Evolutionary conservation across 2,113 vertebrate species (phyloP).

Genomic region (Hylia prasina): DNA sequence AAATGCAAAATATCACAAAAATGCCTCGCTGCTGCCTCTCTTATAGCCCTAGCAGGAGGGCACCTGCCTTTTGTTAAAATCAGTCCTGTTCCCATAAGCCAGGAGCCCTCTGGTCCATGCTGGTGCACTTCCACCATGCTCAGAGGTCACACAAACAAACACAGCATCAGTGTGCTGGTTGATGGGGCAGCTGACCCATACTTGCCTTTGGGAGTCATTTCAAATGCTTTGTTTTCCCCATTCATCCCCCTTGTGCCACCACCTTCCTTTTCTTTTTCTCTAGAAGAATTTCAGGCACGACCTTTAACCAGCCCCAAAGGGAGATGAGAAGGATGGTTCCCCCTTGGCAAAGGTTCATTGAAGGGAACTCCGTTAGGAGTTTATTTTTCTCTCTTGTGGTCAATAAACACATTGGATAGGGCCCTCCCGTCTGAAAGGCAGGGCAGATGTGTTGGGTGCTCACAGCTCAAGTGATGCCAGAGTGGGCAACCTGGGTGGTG

Average conservation of each 20-base stretch:
- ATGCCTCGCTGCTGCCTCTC: rapidly evolving
- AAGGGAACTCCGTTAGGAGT: neutral
- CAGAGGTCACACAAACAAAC: neutral
- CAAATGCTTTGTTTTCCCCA: neutral
- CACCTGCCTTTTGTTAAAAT: neutral
- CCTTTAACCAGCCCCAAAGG: neutral
- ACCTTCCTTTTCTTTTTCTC: neutral
- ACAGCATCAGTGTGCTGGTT: rapidly evolving
- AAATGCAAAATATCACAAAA: rapidly evolving
- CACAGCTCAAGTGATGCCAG: rapidly evolving
- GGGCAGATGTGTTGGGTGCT: neutral
- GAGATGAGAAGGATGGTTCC: neutral
- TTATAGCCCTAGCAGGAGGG: neutral
- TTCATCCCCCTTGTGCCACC: rapidly evolving
- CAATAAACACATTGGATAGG: neutral
- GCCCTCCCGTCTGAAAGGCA: neutral
- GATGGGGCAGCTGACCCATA: neutral
- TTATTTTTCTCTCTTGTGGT: neutral
- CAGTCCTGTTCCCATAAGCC: rapidly evolving
- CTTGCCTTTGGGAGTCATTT: neutral
- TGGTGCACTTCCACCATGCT: rapidly evolving
- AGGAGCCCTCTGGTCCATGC: neutral
- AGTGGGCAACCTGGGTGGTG: neutral
- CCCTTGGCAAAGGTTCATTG: neutral
- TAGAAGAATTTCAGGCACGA: neutral